These are phyloP conservation scores for Sinocyclocheilus anshuiensis DNA, from an alignment of 2,113 vertebrate genomes.

Conservation along the genomic window DNA sequence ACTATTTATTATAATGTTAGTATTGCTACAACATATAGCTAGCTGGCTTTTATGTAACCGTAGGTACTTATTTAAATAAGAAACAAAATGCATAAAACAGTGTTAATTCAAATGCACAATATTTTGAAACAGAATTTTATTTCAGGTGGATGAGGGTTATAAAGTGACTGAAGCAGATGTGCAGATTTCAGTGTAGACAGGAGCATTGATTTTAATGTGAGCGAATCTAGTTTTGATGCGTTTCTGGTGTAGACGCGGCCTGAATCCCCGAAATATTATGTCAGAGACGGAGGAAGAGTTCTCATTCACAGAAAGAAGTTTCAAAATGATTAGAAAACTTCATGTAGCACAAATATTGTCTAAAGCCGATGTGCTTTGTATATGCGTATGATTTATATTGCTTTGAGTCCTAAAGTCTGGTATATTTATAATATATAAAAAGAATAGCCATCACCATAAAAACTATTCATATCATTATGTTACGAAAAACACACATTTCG, in stretches of 20 bases:
- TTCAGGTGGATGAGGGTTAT: not conserved
- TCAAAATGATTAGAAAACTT: not conserved
- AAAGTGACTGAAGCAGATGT: not conserved
- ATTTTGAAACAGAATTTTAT: not conserved
- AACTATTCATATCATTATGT: constrained; percentile 64
- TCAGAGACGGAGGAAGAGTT: not conserved
- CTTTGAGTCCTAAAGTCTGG: constrained; percentile 72
- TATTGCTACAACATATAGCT: constrained; percentile 22
- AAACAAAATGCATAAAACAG: not conserved
- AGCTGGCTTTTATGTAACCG: not conserved
- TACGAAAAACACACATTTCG: constrained; percentile 66
- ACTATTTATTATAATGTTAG: not conserved
- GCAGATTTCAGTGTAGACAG: not conserved
- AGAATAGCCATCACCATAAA: constrained; percentile 74
- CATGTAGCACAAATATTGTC: not conserved
- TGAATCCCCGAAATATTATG: not conserved
- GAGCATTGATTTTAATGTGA: not conserved
- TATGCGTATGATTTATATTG: constrained; percentile 72
- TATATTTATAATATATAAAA: constrained; percentile 63
- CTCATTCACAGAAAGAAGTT: not conserved
- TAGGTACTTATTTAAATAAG: not conserved
- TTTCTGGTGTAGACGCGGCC: not conserved
- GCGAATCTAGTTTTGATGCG: not conserved
- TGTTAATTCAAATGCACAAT: not conserved
- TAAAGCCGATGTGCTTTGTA: constrained; percentile 37